Evolutionary conservation across 35 echinoderm and acorn worm genomes (phyloP), one percentile per base, ranked within the genome.

Genomic region (Anneissia japonica): DNA sequence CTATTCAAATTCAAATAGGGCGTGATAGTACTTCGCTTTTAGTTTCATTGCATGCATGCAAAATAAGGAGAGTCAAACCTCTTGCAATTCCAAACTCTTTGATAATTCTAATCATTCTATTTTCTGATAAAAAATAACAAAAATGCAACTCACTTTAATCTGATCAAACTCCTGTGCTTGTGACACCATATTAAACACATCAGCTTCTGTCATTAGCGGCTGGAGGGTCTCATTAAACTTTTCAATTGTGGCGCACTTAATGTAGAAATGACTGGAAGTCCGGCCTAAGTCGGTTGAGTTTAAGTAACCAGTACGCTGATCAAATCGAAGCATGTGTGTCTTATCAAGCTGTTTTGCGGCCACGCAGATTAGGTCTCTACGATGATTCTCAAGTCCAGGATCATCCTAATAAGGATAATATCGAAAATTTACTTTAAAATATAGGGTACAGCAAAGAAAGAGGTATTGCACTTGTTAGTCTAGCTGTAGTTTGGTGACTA

Each of bases 211-310:
- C 95, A 98, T 98, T 39, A 91, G 29, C 7, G 78, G 40, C 31
- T 87, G 89, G 32, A 98, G 76, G 32, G 86, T 37, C 46, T 93
- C 85, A 38, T 98, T 98, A 79, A 98, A 98, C 7, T 79, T 91
- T 89, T 93, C 91, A 33, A 98, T 98, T 46, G 95, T 98, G 77
- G 88, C 92, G 36, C 89, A 89, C 55, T 91, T 98, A 79, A 98
- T 98, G 89, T 98, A 98, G 82, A 88, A 98, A 74, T 98, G 81
- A 37, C 91, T 98, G 32, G 95, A 92, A 35, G 90, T 93, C n/a
- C 95, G 85, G 0, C 95, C 95, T 16, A 93, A 89, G 79, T 98
- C 95, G 0, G 95, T 98, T 46, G 95, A 86, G 73, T 98, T 85
- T 5, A 98, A 86, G 74, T 98, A 92, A 1, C 95, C 91, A 0